A percentile compares a stretch with the other conserved stretches of the same genome.
phyloP scores from a whole-genome alignment of 2,797 vertebrate species.

The Trichosurus vulpecula region DNA sequence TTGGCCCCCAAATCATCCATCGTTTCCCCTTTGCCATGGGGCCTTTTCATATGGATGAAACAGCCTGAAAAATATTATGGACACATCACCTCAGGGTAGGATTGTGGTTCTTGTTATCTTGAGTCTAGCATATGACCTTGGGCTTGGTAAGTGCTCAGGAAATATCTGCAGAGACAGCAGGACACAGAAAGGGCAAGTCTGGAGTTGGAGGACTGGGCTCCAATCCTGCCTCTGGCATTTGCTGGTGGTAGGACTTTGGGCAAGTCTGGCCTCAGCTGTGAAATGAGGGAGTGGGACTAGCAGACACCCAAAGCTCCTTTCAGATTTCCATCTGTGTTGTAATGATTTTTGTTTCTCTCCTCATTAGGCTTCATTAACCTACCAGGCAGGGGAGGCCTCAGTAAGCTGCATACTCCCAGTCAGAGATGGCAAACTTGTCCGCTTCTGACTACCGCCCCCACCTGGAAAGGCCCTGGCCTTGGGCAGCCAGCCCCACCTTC shows the following conservation, averaged over 20 bases:
- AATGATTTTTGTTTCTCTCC: neutral
- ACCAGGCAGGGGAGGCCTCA: conserved; percentile 35
- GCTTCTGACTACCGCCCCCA: conserved; percentile 27
- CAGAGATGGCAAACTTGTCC: conserved; percentile 16
- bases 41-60: neutral
- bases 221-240: neutral
- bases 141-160: neutral
- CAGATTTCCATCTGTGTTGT: neutral
- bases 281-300: neutral
- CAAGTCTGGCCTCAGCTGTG: neutral
- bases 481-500: conserved; percentile 67
- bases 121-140: neutral
- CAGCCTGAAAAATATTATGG: neutral
- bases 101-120: neutral
- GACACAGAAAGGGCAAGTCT: neutral
- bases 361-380: conserved; percentile 24
- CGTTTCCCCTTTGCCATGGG: neutral
- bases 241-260: neutral
- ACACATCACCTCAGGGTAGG: neutral
- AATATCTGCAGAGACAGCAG: neutral
- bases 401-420: conserved; percentile 51
- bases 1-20: neutral
- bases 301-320: neutral
- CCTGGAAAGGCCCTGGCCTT: conserved; percentile 60
- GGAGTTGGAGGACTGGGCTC: neutral